Evolutionary conservation across 1,140 invertebrate species (phyloP).

Genomic region (Globodera ellingtonae): DNA sequence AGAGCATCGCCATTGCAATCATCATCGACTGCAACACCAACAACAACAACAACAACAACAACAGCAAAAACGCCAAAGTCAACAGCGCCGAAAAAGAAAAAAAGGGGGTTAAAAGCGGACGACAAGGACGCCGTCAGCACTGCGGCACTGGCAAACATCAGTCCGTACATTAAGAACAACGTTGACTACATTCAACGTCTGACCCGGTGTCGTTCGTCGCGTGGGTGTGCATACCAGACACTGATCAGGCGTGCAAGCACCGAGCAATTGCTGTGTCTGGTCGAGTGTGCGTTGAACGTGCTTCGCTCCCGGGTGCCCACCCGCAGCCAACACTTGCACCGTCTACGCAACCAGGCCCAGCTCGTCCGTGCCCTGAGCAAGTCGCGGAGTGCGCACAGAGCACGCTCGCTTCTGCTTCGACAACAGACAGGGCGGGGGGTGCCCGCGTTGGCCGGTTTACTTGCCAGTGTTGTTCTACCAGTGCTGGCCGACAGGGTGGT

Average conservation of each 20-base stretch:
- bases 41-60: not conserved
- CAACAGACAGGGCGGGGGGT: constrained; percentile 2
- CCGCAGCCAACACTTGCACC: not conserved
- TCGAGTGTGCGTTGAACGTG: constrained; percentile 36
- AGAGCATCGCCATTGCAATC: not conserved
- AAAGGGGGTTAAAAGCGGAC: no score
- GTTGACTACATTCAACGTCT: not conserved
- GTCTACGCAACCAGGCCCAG: constrained; percentile 10
- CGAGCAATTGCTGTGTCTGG: constrained; percentile 28
- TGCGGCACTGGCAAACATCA: not conserved
- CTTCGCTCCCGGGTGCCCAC: constrained; percentile 12
- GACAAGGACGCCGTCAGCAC: no score
- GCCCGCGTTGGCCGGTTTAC: constrained; percentile 1
- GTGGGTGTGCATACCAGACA: not conserved
- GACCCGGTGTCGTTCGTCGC: not conserved
- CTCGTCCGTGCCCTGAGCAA: constrained; percentile 25
- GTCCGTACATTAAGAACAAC: constrained; percentile 3
- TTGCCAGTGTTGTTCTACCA: constrained; percentile 13
- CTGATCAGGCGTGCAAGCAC: not conserved
- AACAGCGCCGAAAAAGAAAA: not conserved
- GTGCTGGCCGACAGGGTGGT: not conserved
- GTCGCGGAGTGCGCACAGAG: constrained; percentile 9
- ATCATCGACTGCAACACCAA: not conserved
- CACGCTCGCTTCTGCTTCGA: constrained; percentile 8
- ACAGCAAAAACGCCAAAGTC: not conserved